Base-by-base conservation (phyloP, 2,113 vertebrate genomes). In the Sus scrofa region DNA sequence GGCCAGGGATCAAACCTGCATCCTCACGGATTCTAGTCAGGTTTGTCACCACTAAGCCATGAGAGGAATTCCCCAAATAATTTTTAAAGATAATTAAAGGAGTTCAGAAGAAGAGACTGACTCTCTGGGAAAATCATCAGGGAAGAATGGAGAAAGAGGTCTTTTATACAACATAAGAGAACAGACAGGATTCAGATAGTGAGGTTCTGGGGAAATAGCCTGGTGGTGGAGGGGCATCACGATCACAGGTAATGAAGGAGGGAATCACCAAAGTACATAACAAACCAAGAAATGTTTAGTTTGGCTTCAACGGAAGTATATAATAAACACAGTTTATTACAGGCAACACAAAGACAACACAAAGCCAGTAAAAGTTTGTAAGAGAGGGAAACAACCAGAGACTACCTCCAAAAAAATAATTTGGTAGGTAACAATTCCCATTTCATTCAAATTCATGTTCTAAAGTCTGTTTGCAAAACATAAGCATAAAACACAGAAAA, bases 341-440 rank as follows among this genome's bases (percentile, higher is more conserved):
- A n/a, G n/a, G n/a, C n/a, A n/a, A n/a, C n/a, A n/a, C n/a, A n/a
- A n/a, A n/a, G n/a, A n/a, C n/a, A n/a, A n/a, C 27, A 67, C 20
- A 22, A 71, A 78, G 13, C 37, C 44, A 79, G 73, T 32, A 63
- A 50, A 85, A 10, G 30, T 54, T 96, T 89, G 37, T 85, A 89
- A 83, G 13, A 87, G 18, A 74, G 68, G 32, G 16, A 94, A 75
- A 91, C 44, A 63, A 73, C 30, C 60, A 74, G 32, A 91, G 24
- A 83, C 54, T 70, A 87, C 83, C 39, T 87, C n/a, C 13, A 83
- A 94, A 96, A 68, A 74, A 83, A 87, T 52, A 83, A 91, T 82
- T 62, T 87, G 39, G 27, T 70, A 70, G 19, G 63, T 56, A 68
- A 9, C 44, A n/a, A 54, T 20, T 86, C 50, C 27, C 54, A 77